These are phyloP conservation scores for Burhinus bistriatus DNA, from an alignment of 2,113 vertebrate genomes.

Conservation along the genomic window DNA sequence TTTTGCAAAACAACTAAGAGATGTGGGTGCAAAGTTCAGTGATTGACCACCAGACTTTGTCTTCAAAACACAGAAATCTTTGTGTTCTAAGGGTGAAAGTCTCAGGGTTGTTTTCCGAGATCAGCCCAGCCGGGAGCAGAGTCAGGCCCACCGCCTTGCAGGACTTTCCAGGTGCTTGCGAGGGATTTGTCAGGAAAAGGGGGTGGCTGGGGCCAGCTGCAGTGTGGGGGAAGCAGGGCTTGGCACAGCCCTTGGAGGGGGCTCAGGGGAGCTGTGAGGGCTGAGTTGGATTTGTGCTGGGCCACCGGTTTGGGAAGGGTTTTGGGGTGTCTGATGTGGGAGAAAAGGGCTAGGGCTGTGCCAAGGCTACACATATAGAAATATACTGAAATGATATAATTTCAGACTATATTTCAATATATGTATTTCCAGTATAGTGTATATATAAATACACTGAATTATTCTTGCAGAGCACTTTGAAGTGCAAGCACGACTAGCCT, in stretches of 20 bases:
- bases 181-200: background rate
- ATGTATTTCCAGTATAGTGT: background rate
- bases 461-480: background rate
- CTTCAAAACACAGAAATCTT: background rate
- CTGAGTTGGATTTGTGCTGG: background rate
- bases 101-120: background rate
- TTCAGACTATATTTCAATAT: background rate
- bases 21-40: background rate
- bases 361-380: background rate
- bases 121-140: background rate
- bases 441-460: background rate
- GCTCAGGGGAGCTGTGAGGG: background rate
- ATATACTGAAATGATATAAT: background rate
- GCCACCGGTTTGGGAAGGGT: background rate
- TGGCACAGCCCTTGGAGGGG: no score
- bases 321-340: rapidly evolving
- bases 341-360: background rate
- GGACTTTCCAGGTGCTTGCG: rapidly evolving
- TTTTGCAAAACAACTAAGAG: background rate
- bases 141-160: rapidly evolving
- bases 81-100: background rate
- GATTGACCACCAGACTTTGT: no score
- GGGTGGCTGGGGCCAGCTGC: background rate
- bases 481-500: background rate
- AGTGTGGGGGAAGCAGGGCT: background rate